phyloP scores from a whole-genome alignment of 2,797 vertebrate genomes.

The Parauchenoglanis ngamensis region DNA sequence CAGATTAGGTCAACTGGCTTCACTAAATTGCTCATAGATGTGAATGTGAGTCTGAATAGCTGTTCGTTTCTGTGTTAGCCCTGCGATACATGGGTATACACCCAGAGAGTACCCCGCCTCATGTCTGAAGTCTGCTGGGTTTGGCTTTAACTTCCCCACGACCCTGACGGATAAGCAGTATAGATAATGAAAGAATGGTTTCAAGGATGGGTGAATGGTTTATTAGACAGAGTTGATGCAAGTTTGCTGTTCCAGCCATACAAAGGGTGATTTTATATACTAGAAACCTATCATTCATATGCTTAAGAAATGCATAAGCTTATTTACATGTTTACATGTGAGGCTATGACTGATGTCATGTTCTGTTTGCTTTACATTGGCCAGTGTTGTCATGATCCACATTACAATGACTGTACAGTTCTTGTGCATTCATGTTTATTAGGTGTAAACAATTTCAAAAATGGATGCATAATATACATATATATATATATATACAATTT shows the following conservation, averaged over 20 bases:
- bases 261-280: background rate
- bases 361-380: background rate
- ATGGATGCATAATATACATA: background rate
- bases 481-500: background rate
- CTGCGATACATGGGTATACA: too few relatives aligned
- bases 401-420: background rate
- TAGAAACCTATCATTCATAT: background rate
- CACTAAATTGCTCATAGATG: too few relatives aligned
- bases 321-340: constrained; percentile 2
- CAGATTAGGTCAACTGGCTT: too few relatives aligned
- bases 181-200: too few relatives aligned
- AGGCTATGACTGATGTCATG: background rate
- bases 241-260: background rate
- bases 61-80: too few relatives aligned
- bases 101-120: too few relatives aligned
- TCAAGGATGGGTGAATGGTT: background rate
- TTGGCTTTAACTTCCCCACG: too few relatives aligned
- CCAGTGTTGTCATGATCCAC: background rate
- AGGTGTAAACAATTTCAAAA: background rate
- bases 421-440: background rate
- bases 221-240: background rate
- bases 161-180: too few relatives aligned
- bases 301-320: background rate
- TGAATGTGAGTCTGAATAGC: too few relatives aligned
- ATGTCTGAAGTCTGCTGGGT: too few relatives aligned